A percentile compares a stretch with the other conserved stretches of the same genome.
These are phyloP conservation scores for Sciurus niger DNA, from an alignment of 2,113 vertebrate species.

Conservation along the genomic window DNA sequence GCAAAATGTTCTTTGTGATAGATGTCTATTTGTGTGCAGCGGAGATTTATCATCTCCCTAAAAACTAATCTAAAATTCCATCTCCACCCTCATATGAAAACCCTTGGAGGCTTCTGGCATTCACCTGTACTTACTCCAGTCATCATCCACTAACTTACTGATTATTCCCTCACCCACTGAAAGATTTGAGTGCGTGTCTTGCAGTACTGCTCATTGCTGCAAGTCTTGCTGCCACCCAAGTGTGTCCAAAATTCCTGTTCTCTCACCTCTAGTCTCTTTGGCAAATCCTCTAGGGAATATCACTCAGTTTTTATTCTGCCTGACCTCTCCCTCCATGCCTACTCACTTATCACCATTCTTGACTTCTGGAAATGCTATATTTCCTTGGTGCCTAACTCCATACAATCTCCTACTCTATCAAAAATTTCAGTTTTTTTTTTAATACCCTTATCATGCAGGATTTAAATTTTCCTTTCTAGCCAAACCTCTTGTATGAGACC, in stretches of 20 bases:
- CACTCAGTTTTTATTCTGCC: neutral
- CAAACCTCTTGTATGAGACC: neutral
- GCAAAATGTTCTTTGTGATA: neutral
- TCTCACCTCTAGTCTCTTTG: neutral
- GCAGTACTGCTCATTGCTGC: neutral
- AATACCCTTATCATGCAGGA: neutral
- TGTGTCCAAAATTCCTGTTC: neutral
- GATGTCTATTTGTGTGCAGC: neutral
- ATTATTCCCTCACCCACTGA: neutral
- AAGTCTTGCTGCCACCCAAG: neutral
- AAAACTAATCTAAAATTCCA: constrained; percentile 59
- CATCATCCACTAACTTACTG: neutral
- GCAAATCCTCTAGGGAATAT: neutral
- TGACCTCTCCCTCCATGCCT: neutral
- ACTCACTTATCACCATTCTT: neutral
- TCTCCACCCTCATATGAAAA: neutral
- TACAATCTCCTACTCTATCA: neutral
- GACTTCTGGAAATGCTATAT: neutral
- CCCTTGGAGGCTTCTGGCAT: neutral
- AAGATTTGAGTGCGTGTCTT: neutral
- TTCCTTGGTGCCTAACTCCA: neutral
- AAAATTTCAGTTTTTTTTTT: neutral
- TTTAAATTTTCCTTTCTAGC: neutral
- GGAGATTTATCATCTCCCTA: neutral
- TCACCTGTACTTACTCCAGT: neutral